Evolutionary conservation across 2,797 vertebrate genomes (phyloP).

Genomic region (Pantherophis vulpinus): DNA sequence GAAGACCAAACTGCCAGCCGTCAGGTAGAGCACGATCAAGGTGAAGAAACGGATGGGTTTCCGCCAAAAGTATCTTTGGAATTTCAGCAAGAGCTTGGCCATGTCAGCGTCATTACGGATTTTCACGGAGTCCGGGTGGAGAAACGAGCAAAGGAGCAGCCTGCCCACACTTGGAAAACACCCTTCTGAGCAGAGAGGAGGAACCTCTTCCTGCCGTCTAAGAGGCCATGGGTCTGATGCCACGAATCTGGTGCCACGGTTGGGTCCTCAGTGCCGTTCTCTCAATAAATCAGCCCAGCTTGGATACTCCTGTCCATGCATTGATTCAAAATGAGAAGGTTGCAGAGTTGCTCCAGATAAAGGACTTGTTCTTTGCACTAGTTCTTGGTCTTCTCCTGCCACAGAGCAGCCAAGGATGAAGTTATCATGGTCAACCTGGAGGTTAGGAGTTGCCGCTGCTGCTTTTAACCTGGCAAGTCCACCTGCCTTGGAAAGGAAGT

Average conservation of each 20-base stretch:
- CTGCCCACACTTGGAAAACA: not conserved
- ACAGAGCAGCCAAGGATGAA: slow-evolving; percentile 49
- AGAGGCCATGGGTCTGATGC: not conserved
- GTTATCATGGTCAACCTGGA: slow-evolving; percentile 62
- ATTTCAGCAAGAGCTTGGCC: slow-evolving; percentile 89
- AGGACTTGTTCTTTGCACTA: not conserved
- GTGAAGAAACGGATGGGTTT: slow-evolving; percentile 91
- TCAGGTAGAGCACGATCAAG: slow-evolving; percentile 91
- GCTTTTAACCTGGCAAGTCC: slow-evolving; percentile 59
- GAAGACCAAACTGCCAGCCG: slow-evolving; percentile 90
- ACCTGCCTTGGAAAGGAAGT: slow-evolving; percentile 42
- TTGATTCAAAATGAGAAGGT: not conserved
- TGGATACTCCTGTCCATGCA: not conserved
- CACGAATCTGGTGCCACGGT: not conserved
- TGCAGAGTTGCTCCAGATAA: not conserved
- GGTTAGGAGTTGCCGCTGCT: slow-evolving; percentile 63
- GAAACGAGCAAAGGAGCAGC: no score
- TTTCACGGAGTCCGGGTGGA: not conserved
- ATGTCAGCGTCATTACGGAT: slow-evolving; percentile 79
- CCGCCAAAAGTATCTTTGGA: slow-evolving; percentile 91
- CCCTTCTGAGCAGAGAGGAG: not conserved
- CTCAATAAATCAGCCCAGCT: not conserved
- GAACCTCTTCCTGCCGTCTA: not conserved
- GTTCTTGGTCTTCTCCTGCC: slow-evolving; percentile 40
- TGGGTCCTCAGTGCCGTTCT: fast-evolving